A percentile compares a stretch with the other conserved stretches of the same genome.
phyloP scores from a whole-genome alignment of 2,888 invertebrate genomes.

The Lordiphosa andalusiaca region DNA sequence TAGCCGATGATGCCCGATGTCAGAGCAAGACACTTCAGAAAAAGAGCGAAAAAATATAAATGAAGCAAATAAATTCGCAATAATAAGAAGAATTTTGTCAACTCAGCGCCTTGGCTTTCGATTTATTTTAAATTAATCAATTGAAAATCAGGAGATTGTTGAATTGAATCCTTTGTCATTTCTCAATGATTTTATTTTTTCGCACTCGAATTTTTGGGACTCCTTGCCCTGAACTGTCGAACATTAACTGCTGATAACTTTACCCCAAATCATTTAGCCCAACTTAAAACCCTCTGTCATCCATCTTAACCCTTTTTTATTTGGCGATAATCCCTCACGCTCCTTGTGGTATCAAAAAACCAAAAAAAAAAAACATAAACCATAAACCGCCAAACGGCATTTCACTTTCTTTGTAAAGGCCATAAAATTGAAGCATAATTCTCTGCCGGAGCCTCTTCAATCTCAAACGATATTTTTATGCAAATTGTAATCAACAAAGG shows the following conservation, averaged over 20 bases:
- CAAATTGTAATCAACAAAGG: constrained; percentile 61
- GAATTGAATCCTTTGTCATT: too few relatives aligned
- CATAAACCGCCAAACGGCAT: constrained; percentile 51
- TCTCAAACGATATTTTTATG: constrained; percentile 63
- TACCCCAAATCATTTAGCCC: constrained; percentile 39
- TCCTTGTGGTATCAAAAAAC: constrained; percentile 41
- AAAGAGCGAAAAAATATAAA: too few relatives aligned
- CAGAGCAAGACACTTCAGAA: too few relatives aligned
- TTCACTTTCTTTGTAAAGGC: constrained; percentile 52
- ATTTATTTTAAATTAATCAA: too few relatives aligned
- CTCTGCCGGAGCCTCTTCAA: constrained; percentile 31
- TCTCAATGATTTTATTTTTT: too few relatives aligned
- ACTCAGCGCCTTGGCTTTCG: too few relatives aligned
- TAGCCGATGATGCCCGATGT: too few relatives aligned
- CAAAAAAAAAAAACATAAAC: constrained; percentile 18
- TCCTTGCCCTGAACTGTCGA: too few relatives aligned
- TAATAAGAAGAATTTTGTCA: too few relatives aligned
- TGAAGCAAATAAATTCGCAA: too few relatives aligned
- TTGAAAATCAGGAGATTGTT: too few relatives aligned
- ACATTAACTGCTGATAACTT: neutral
- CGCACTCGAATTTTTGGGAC: too few relatives aligned
- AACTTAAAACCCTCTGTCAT: constrained; percentile 51
- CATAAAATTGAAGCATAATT: constrained; percentile 67
- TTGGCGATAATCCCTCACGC: constrained; percentile 1
- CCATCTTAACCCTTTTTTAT: constrained; percentile 27